Percentiles rank a stretch among this genome's conserved stretches.
phyloP scores from a whole-genome alignment of 1,140 invertebrate genomes.

The Drosophila parabipectinata region DNA sequence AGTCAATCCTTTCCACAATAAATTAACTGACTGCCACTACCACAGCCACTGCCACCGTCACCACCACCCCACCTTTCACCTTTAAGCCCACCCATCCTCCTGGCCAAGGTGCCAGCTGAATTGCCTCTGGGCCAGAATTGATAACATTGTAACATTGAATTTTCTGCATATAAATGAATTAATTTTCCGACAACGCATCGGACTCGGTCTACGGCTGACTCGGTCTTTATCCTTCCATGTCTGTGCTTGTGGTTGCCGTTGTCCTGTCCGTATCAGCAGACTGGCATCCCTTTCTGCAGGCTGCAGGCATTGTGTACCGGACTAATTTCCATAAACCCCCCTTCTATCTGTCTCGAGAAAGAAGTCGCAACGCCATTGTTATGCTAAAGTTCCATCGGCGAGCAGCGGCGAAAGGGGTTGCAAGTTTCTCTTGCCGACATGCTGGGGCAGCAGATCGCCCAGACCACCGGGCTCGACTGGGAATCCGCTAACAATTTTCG shows the following conservation, averaged over 20 bases:
- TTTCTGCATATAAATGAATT: constrained; percentile 83
- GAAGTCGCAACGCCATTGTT: constrained; percentile 78
- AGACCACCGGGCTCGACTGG: constrained; percentile 50
- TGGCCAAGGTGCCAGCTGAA: constrained; percentile 15
- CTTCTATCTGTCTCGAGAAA: constrained; percentile 17
- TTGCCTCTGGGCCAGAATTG: constrained; percentile 74
- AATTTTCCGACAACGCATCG: constrained; percentile 67
- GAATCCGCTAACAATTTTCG: constrained; percentile 54
- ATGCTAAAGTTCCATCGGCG: constrained; percentile 63
- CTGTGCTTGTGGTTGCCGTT: background rate
- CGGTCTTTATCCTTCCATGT: background rate
- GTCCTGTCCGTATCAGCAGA: constrained; percentile 35
- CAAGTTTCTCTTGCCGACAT: background rate
- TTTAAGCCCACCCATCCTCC: constrained; percentile 32
- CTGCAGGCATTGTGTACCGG: constrained; percentile 69
- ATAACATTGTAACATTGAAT: constrained; percentile 82
- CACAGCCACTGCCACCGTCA: too few relatives aligned
- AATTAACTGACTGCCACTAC: constrained; percentile 41
- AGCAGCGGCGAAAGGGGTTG: constrained; percentile 58
- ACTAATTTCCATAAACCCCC: constrained; percentile 80
- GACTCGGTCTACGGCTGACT: constrained; percentile 7
- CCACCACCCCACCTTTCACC: constrained; percentile 16
- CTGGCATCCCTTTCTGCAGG: constrained; percentile 22
- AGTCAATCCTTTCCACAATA: constrained; percentile 54
- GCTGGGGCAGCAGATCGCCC: too few relatives aligned